Conservation (phyloP, 2,888 invertebrate species). For the Loripinus fragilis region DNA sequence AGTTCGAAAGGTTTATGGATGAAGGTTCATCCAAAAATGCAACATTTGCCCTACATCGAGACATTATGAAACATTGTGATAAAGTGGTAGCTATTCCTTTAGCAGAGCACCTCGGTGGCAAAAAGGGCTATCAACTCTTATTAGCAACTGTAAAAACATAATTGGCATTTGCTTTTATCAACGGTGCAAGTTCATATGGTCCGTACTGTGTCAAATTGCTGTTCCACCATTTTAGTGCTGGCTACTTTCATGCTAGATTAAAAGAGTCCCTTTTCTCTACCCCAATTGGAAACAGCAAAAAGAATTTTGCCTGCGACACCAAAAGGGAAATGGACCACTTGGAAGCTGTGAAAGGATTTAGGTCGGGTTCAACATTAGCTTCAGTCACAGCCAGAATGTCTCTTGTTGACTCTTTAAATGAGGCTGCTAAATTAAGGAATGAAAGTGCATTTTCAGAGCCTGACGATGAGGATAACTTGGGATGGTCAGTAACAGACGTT, state of each 20-base stretch:
- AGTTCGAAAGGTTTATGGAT: constrained; percentile 14
- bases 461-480: constrained; percentile 10
- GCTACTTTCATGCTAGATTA: constrained; percentile 11
- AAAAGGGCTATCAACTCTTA: constrained; percentile 10
- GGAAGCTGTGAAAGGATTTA: neutral
- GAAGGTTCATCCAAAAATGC: constrained; percentile 26
- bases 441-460: neutral
- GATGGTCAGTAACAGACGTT: constrained; percentile 19
- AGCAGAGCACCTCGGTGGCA: constrained; percentile 21
- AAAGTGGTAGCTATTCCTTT: constrained; percentile 28
- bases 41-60: constrained; percentile 35
- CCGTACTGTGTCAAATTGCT: constrained; percentile 22
- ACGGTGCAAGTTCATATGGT: constrained; percentile 26
- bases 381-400: constrained; percentile 46
- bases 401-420: constrained; percentile 39
- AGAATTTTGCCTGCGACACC: constrained; percentile 26
- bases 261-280: constrained; percentile 14
- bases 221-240: constrained; percentile 12
- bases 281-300: constrained; percentile 1
- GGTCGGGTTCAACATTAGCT: neutral
- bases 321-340: constrained; percentile 36
- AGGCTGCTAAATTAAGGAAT: neutral
- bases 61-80: constrained; percentile 41
- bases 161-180: constrained; percentile 33
- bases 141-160: constrained; percentile 28